Conservation (phyloP, 2,888 invertebrate species). For the Melanostoma scalare region DNA sequence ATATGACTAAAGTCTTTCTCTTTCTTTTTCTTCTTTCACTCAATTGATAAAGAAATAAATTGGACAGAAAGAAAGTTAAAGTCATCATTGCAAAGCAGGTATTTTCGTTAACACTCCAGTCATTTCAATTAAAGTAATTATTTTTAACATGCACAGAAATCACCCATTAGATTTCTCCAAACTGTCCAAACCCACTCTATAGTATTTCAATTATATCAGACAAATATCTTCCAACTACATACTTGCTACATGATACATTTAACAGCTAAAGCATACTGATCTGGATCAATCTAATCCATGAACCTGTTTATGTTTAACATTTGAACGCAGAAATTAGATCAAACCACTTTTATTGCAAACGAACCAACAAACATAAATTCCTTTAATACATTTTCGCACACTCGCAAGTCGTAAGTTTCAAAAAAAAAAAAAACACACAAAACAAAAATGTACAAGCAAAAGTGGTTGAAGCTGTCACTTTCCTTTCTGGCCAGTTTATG, state of each 20-base stretch:
- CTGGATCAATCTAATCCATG: conserved; percentile 48
- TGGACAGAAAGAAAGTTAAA: too few species aligned
- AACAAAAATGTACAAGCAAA: conserved; percentile 43
- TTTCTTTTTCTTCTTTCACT: too few species aligned
- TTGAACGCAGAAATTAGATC: conserved; percentile 51
- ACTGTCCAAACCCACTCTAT: conserved; percentile 16
- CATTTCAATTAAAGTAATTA: neutral
- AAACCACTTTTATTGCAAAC: conserved; percentile 67
- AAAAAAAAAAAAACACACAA: conserved; percentile 6
- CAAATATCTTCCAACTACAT: conserved; percentile 2
- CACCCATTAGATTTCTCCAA: conserved; percentile 29
- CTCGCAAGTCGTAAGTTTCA: neutral
- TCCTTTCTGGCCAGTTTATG: conserved; percentile 60
- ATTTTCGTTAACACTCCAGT: too few species aligned
- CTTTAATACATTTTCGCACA: conserved; percentile 54
- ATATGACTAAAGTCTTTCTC: too few species aligned
- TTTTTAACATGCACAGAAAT: neutral
- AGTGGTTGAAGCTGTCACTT: conserved; percentile 63
- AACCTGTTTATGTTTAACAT: conserved; percentile 55
- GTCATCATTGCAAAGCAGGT: too few species aligned
- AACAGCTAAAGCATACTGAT: conserved; percentile 27
- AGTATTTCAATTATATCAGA: conserved; percentile 20
- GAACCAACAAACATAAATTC: conserved; percentile 48
- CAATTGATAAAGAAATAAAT: too few species aligned
- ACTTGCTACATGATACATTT: conserved; percentile 18